Evolutionary conservation across 2,113 vertebrate species (phyloP), one percentile per base, ranked within the genome.

Genomic region (Aramus guarauna): DNA sequence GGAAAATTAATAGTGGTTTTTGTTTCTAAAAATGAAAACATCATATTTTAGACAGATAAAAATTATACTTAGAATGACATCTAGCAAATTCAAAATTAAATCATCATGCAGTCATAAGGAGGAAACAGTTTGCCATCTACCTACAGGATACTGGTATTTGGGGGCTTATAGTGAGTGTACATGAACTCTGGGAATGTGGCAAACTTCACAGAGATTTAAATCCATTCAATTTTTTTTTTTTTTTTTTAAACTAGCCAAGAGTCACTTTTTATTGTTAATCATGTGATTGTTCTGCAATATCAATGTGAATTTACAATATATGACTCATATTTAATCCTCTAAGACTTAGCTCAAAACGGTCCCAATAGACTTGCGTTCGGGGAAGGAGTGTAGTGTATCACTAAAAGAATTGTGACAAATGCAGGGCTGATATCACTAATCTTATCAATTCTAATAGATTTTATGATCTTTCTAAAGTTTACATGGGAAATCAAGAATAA

Each of bases 281-380:
- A 15, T 4, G 5, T 23, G 39, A 67, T 10, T 62, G 17, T 36
- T 74, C 47, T 0, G 0, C n/a, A 71, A 62, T 32, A n/a, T 18
- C 83, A 92, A 41, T 60, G 6, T 64, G 58, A 73, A 83, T 82
- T 96, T 60, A 50, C 12, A 74, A 20, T 45, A 56, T 50, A 48
- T 32, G 3, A 94, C 34, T 76, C 22, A n/a, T 50, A 67, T 30
- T 66, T 22, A 60, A 5, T 78, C 22, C 68, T 32, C 24, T 48
- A 68, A 64, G 16, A 85, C 12, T 50, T 66, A 34, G 26, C 21
- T 85, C 29, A 60, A 50, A 72, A 60, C 1, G 11, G 50, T 82
- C 24, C 19, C 41, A 36, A 39, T 0, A 56, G 17, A 75, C 15
- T 45, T 2, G 0, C 15, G 8, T 45, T 85, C 0, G 0, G 21